phyloP scores from a whole-genome alignment of 2,888 invertebrate genomes.

The Pseudolycoriella hygida region DNA sequence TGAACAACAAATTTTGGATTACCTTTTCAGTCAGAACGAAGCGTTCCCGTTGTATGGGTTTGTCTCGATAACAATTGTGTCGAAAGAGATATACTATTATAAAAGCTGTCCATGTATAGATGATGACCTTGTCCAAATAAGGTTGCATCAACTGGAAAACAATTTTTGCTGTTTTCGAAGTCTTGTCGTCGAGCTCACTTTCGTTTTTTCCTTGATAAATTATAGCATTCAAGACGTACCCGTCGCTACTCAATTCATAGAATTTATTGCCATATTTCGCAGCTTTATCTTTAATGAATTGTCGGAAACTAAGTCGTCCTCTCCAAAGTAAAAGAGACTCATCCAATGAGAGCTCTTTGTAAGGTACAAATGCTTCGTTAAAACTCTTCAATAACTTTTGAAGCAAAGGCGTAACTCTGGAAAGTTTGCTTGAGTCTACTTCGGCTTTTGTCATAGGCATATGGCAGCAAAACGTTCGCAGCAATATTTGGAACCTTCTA shows the following conservation, averaged over 20 bases:
- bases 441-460: too few relatives aligned
- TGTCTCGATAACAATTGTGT: constrained; percentile 11
- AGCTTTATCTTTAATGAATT: constrained; percentile 10
- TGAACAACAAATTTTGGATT: too few relatives aligned
- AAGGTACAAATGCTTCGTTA: constrained; percentile 8
- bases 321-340: constrained; percentile 13
- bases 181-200: constrained; percentile 8
- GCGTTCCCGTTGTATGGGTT: constrained; percentile 14
- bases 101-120: constrained; percentile 17
- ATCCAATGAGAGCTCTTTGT: constrained; percentile 12
- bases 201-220: constrained; percentile 13
- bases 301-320: neutral
- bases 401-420: too few relatives aligned
- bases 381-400: too few relatives aligned
- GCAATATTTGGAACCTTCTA: too few relatives aligned
- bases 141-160: constrained; percentile 15
- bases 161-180: constrained; percentile 12
- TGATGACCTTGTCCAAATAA: constrained; percentile 16
- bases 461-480: too few relatives aligned
- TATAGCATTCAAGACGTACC: constrained; percentile 13
- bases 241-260: constrained; percentile 12
- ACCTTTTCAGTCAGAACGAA: constrained; percentile 12
- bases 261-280: constrained; percentile 15
- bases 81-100: constrained; percentile 12
- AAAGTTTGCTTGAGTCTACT: too few relatives aligned